Evolutionary conservation across 1,140 invertebrate genomes (phyloP).

Genomic region (Calycopis cecrops): DNA sequence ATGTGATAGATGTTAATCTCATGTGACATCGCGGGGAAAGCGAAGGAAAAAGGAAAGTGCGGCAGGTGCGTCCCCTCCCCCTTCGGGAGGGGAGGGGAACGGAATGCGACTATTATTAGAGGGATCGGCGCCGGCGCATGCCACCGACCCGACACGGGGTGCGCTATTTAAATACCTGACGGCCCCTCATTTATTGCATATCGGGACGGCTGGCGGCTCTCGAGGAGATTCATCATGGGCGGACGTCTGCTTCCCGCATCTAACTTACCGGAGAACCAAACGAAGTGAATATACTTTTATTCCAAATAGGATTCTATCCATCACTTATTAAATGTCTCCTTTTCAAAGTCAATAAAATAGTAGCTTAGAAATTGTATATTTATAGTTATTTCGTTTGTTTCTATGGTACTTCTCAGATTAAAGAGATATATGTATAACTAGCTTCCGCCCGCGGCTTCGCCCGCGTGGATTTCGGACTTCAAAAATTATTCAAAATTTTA

Average conservation of each 20-base stretch:
- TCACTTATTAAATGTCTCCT: too few relatives aligned
- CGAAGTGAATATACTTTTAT: too few relatives aligned
- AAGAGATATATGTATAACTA: too few relatives aligned
- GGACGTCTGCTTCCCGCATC: background rate
- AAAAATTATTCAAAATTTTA: too few relatives aligned
- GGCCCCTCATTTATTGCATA: constrained; percentile 39
- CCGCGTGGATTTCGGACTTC: too few relatives aligned
- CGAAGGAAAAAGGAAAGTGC: constrained; percentile 62
- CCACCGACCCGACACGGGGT: constrained; percentile 40
- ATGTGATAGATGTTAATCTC: constrained; percentile 41
- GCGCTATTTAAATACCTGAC: constrained; percentile 38
- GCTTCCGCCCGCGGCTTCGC: too few relatives aligned
- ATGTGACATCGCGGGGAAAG: constrained; percentile 38
- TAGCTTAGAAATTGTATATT: too few relatives aligned
- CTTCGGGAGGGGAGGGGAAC: constrained; percentile 33
- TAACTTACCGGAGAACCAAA: too few relatives aligned
- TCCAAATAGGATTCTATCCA: too few relatives aligned
- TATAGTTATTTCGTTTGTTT: too few relatives aligned
- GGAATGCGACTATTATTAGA: constrained; percentile 66
- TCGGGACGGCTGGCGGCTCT: constrained; percentile 26
- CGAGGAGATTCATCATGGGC: constrained; percentile 22
- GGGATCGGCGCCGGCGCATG: constrained; percentile 53
- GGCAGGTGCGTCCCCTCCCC: constrained; percentile 49
- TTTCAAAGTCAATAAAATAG: too few relatives aligned
- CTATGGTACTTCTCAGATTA: too few relatives aligned